Conservation (phyloP, 2,113 vertebrate genomes). For the Muscicapa adusta region DNA sequence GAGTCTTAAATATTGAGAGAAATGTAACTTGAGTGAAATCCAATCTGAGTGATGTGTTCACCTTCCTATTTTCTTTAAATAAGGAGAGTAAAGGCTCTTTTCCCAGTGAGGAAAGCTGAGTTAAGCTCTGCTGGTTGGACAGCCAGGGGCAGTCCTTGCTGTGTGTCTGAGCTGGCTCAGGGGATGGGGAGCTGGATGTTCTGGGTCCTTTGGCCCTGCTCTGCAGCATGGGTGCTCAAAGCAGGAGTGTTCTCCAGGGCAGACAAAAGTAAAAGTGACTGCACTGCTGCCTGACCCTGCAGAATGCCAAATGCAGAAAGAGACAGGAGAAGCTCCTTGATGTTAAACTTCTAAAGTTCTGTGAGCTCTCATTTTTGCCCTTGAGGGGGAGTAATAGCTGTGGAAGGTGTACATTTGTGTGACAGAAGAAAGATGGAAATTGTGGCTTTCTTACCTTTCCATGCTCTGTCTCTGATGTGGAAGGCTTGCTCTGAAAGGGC, state of each 20-base stretch:
- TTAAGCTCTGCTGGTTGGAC: neutral
- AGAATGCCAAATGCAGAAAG: neutral
- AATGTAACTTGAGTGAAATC: neutral
- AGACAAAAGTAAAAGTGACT: neutral
- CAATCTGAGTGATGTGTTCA: neutral
- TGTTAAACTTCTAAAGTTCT: neutral
- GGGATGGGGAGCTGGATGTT: neutral
- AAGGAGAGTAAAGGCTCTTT: neutral
- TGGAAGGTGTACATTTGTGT: neutral
- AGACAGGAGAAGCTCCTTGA: neutral
- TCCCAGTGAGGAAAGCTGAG: neutral
- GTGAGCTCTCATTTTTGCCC: neutral
- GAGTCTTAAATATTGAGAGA: neutral
- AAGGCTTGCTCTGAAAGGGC: neutral
- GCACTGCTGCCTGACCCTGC: neutral
- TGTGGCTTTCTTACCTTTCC: neutral
- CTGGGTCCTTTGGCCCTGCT: neutral
- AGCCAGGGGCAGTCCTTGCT: neutral
- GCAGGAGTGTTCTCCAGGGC: neutral
- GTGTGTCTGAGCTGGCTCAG: neutral
- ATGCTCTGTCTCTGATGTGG: rapidly evolving
- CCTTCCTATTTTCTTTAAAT: neutral
- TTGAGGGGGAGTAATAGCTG: neutral
- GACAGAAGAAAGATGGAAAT: neutral
- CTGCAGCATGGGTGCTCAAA: neutral